Conservation (phyloP, 2,113 vertebrate genomes). For the Alces alces region DNA sequence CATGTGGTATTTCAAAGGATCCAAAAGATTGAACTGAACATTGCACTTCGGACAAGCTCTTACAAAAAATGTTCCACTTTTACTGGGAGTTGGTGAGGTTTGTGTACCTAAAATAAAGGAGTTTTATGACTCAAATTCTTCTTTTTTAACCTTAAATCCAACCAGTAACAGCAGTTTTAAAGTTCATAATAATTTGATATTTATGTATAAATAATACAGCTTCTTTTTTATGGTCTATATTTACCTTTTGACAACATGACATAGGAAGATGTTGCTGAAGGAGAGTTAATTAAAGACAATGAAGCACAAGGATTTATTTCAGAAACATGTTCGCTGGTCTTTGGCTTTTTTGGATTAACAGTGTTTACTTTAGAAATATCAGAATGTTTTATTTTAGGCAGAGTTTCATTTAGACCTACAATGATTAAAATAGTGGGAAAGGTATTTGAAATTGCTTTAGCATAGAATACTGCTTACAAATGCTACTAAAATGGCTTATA, state of each 20-base stretch:
- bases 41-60: constrained; percentile 91
- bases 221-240: background rate
- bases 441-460: constrained; percentile 14
- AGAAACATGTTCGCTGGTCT: constrained; percentile 68
- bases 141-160: background rate
- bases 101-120: constrained; percentile 72
- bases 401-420: constrained; percentile 28
- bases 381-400: constrained; percentile 71
- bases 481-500: constrained; percentile 27
- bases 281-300: background rate
- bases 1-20: constrained; percentile 88
- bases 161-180: background rate
- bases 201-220: background rate
- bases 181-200: constrained; percentile 31
- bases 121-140: constrained; percentile 18
- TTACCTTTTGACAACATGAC: constrained; percentile 53
- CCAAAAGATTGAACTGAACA: constrained; percentile 85
- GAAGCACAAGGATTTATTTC: constrained; percentile 17
- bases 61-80: constrained; percentile 82
- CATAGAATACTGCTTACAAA: background rate
- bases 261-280: constrained; percentile 7
- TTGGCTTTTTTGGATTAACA: constrained; percentile 77
- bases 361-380: constrained; percentile 66
- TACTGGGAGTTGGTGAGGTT: constrained; percentile 61
- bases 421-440: constrained; percentile 38